phyloP scores from a whole-genome alignment of 2,888 invertebrate species.

The Nephrotoma guestfalica region DNA sequence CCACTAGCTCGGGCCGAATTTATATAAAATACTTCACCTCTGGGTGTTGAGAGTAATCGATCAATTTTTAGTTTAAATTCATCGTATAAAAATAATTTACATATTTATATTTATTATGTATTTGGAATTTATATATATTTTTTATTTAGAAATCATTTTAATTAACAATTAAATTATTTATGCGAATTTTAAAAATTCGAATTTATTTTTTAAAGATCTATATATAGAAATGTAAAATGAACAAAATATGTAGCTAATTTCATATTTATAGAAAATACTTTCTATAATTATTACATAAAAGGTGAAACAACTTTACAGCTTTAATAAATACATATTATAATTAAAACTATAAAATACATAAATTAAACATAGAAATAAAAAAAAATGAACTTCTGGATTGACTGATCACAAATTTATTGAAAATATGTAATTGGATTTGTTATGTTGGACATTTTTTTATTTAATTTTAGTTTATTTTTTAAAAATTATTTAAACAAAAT shows the following conservation, averaged over 20 bases:
- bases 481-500: neutral
- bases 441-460: neutral
- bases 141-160: neutral
- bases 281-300: neutral
- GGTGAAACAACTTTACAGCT: neutral
- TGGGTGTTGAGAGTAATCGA: neutral
- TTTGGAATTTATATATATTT: neutral
- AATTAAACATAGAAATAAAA: neutral
- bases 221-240: neutral
- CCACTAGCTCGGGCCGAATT: neutral
- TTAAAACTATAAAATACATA: neutral
- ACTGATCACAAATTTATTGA: neutral
- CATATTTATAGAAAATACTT: neutral
- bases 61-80: neutral
- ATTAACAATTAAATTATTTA: neutral
- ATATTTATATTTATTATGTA: neutral
- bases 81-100: neutral
- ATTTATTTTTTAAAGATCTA: neutral
- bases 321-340: neutral
- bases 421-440: neutral
- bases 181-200: neutral
- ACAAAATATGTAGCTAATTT: neutral
- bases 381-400: neutral
- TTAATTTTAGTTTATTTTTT: neutral
- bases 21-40: neutral